These are phyloP conservation scores for Bellardia pandia DNA, from an alignment of 2,888 invertebrate genomes.

Conservation along the genomic window DNA sequence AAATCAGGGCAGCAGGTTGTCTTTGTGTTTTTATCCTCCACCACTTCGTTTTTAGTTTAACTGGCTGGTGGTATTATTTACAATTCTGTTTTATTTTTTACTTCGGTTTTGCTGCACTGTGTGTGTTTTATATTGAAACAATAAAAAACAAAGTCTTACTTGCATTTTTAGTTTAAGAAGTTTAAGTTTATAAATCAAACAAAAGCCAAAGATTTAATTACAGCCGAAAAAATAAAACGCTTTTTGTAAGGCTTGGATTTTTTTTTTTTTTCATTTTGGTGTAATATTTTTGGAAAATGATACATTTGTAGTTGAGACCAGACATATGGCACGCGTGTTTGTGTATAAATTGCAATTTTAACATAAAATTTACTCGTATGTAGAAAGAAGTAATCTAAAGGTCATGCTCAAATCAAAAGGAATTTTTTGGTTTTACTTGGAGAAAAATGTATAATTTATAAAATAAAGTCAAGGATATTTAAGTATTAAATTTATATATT, in stretches of 20 bases:
- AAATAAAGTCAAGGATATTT: neutral
- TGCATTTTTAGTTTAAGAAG: slow-evolving; percentile 56
- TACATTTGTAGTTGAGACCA: slow-evolving; percentile 46
- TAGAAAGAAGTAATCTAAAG: slow-evolving; percentile 3
- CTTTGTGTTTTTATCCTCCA: slow-evolving; percentile 28
- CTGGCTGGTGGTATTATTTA: slow-evolving; percentile 70
- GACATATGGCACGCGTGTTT: slow-evolving; percentile 70
- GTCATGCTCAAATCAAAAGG: slow-evolving; percentile 34
- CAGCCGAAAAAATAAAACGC: slow-evolving; percentile 48
- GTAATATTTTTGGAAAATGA: slow-evolving; percentile 57
- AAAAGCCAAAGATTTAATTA: slow-evolving; percentile 69
- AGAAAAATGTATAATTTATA: neutral
- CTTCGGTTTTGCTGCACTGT: slow-evolving; percentile 18
- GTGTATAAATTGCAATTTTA: slow-evolving; percentile 1
- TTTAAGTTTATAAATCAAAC: slow-evolving; percentile 68
- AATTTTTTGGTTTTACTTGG: neutral
- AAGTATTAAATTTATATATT: too few species aligned
- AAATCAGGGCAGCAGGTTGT: slow-evolving; percentile 78
- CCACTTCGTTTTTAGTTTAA: slow-evolving; percentile 16
- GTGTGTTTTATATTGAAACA: slow-evolving; percentile 25
- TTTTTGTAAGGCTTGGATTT: slow-evolving; percentile 66
- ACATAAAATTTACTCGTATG: neutral
- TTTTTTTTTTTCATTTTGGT: slow-evolving; percentile 22
- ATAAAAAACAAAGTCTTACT: slow-evolving; percentile 30
- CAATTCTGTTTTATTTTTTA: slow-evolving; percentile 50